These are phyloP conservation scores for Caenorhabditis drosophilae DNA, from an alignment of 2,888 invertebrate genomes.

Conservation along the genomic window DNA sequence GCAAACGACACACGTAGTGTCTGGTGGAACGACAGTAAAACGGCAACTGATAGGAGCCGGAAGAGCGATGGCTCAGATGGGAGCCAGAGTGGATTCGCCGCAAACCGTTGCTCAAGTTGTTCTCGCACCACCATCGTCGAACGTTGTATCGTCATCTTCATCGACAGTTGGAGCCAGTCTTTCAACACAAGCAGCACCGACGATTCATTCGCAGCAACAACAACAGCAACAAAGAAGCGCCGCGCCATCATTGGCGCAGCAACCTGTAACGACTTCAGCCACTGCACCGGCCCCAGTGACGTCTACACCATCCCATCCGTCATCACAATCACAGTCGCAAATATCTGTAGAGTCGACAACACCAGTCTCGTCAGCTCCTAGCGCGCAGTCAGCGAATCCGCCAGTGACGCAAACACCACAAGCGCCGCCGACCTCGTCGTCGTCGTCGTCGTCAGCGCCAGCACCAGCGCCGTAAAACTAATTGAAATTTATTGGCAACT, in stretches of 20 bases:
- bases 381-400: too few relatives aligned
- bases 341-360: background rate
- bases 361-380: background rate
- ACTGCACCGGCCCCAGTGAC: background rate
- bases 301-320: background rate
- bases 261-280: background rate
- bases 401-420: too few relatives aligned
- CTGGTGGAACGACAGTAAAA: background rate
- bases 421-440: too few relatives aligned
- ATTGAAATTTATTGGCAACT: too few relatives aligned
- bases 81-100: slow-evolving; percentile 2
- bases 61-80: background rate
- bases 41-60: background rate
- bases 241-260: background rate
- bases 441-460: too few relatives aligned
- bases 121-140: slow-evolving; percentile 18
- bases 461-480: too few relatives aligned
- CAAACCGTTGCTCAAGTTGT: slow-evolving; percentile 18
- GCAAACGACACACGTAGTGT: background rate
- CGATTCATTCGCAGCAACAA: slow-evolving; percentile 4
- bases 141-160: slow-evolving; percentile 19
- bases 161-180: slow-evolving; percentile 3
- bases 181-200: background rate
- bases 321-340: background rate
- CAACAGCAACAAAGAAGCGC: background rate